phyloP scores from a whole-genome alignment of 2,113 vertebrate species.

The Cettia cetti region DNA sequence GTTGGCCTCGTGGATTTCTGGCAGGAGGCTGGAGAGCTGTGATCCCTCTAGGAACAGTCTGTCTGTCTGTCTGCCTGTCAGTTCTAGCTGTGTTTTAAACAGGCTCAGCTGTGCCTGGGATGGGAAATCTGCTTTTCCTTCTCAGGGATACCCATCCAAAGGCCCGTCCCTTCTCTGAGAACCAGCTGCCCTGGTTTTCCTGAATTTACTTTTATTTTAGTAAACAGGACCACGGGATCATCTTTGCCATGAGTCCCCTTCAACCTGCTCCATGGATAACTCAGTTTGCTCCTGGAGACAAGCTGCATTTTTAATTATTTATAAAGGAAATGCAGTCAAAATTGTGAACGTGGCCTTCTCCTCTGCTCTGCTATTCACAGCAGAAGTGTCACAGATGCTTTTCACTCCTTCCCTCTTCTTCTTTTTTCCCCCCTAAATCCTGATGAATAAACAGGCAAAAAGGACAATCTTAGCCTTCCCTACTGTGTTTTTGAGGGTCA shows the following conservation, averaged over 20 bases:
- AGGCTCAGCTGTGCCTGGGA: background rate
- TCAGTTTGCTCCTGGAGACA: background rate
- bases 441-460: background rate
- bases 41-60: background rate
- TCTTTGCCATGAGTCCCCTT: background rate
- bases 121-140: background rate
- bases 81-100: background rate
- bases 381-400: background rate
- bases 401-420: background rate
- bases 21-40: background rate
- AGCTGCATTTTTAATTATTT: background rate
- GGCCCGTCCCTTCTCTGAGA: background rate
- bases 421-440: background rate
- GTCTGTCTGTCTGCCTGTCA: background rate
- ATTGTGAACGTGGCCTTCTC: background rate
- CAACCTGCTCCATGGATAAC: background rate
- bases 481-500: background rate
- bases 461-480: background rate
- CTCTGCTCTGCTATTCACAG: background rate
- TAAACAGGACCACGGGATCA: rapidly evolving
- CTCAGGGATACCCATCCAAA: background rate
- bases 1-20: background rate
- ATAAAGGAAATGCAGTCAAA: background rate
- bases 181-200: background rate
- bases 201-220: background rate